Percentiles rank a stretch among this genome's conserved stretches.
phyloP scores from a whole-genome alignment of 2,113 vertebrate genomes.

The Sinocyclocheilus maitianheensis region DNA sequence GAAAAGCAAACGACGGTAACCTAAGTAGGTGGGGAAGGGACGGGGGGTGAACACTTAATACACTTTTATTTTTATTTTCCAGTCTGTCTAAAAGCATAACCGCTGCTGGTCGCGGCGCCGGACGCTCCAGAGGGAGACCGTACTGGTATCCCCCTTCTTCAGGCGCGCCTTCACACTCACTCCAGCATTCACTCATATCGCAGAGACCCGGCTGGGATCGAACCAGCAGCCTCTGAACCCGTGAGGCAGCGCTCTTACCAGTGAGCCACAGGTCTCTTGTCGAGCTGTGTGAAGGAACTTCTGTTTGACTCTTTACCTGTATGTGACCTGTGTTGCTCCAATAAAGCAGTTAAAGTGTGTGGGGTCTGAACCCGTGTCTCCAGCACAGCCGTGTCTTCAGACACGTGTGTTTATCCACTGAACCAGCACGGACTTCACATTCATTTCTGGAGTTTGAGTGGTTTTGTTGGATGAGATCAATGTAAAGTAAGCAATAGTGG shows the following conservation, averaged over 20 bases:
- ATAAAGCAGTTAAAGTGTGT: background rate
- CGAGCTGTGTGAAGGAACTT: background rate
- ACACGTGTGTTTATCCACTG: background rate
- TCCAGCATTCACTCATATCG: background rate
- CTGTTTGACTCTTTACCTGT: background rate
- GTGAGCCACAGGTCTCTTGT: background rate
- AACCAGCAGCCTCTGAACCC: background rate
- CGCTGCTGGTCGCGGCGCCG: no score
- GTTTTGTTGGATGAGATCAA: background rate
- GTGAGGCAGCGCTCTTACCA: background rate
- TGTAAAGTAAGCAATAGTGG: no score
- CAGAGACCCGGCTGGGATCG: background rate
- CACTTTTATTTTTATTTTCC: no score
- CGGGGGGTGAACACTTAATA: accelerated
- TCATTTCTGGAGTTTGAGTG: accelerated
- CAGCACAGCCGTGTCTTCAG: background rate
- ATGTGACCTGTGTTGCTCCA: background rate
- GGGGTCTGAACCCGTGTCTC: background rate
- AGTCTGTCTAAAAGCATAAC: no score
- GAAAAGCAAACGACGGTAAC: background rate
- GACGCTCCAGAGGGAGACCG: no score
- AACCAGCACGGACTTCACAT: background rate
- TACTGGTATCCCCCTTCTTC: no score
- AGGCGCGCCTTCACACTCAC: no score
- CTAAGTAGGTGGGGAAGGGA: background rate